Conservation (phyloP, 64 coral and sea anemone genomes). For the Stichodactyla helianthus region DNA sequence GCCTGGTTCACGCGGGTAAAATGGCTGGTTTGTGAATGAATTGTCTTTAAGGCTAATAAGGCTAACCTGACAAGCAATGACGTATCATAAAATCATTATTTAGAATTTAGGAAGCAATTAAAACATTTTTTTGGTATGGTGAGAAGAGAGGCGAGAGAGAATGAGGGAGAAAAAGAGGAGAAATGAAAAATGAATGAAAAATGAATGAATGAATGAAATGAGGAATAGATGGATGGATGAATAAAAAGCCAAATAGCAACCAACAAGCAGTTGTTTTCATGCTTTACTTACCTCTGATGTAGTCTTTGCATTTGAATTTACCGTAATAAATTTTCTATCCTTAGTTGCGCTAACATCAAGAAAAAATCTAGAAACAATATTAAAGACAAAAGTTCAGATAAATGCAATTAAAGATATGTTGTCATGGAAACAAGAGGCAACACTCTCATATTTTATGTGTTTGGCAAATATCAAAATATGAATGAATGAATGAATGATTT, state of each 20-base stretch:
- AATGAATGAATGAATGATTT: no score
- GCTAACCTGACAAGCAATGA: constrained; percentile 52
- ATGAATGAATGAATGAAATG: neutral
- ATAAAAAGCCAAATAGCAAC: neutral
- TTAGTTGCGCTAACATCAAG: constrained; percentile 90
- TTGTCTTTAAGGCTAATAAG: constrained; percentile 52
- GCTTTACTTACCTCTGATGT: constrained; percentile 73
- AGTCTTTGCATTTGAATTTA: constrained; percentile 91
- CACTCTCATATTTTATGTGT: no score
- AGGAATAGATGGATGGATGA: neutral
- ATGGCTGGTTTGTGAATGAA: constrained; percentile 28
- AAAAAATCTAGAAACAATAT: constrained; percentile 51
- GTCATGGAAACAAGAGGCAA: no score
- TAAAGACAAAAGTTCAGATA: neutral
- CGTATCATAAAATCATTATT: neutral
- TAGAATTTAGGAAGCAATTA: no score
- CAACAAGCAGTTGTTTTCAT: neutral
- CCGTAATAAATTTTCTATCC: constrained; percentile 81
- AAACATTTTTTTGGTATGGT: no score
- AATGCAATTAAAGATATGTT: no score
- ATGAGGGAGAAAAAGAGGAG: no score
- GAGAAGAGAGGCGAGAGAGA: no score
- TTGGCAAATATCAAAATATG: no score
- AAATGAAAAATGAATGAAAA: no score
- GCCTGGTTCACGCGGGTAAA: constrained; percentile 53